Evolutionary conservation across 2,113 vertebrate genomes (phyloP).

Genomic region (Forbesichthys papilliferus): DNA sequence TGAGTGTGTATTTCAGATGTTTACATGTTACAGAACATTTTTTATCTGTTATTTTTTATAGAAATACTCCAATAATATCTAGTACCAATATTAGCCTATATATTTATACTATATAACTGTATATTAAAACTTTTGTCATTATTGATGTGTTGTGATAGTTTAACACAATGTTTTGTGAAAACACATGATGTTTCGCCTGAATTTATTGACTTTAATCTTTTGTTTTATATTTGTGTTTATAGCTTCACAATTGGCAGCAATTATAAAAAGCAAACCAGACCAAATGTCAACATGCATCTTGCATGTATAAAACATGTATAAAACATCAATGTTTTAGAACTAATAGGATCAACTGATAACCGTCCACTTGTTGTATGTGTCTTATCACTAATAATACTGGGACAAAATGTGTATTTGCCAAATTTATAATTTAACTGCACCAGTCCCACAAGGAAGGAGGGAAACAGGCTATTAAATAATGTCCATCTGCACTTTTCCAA

Average conservation of each 20-base stretch:
- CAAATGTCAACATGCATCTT: not conserved
- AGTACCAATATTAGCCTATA: conserved; percentile 51
- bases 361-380: too few relatives aligned
- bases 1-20: conserved; percentile 13
- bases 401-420: too few relatives aligned
- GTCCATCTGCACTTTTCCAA: not conserved
- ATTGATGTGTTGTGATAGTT: conserved; percentile 41
- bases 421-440: too few relatives aligned
- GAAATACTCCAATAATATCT: conserved; percentile 37
- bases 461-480: not conserved
- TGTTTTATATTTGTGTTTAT: not conserved
- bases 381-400: too few relatives aligned
- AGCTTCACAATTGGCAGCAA: not conserved
- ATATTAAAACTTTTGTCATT: conserved; percentile 36
- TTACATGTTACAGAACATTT: conserved; percentile 5
- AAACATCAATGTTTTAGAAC: not conserved
- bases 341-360: too few relatives aligned
- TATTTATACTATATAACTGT: conserved; percentile 68
- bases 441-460: too few relatives aligned
- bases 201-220: not conserved
- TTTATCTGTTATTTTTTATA: conserved; percentile 20
- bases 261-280: not conserved
- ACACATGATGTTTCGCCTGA: conserved; percentile 26
- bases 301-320: not conserved
- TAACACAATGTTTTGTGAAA: conserved; percentile 48